These are phyloP conservation scores for Ametastegia equiseti DNA, from an alignment of 2,888 invertebrate species.

Conservation along the genomic window DNA sequence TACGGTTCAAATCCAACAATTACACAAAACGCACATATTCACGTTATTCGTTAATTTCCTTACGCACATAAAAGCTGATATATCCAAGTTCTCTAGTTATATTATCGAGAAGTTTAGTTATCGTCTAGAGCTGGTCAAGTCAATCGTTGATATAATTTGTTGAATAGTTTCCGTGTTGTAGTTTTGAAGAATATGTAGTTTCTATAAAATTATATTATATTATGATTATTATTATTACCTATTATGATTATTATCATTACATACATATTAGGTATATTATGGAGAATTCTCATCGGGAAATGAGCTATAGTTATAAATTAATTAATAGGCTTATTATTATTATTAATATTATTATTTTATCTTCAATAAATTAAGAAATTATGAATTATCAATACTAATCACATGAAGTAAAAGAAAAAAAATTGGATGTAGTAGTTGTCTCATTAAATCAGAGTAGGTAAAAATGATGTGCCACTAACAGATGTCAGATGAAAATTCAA, in stretches of 20 bases:
- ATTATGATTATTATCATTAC: background rate
- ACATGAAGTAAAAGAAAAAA: too few species aligned
- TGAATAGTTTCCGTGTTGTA: background rate
- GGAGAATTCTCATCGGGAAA: too few species aligned
- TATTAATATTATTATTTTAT: too few species aligned
- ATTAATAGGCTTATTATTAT: too few species aligned
- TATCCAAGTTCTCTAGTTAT: background rate
- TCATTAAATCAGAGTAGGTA: too few species aligned
- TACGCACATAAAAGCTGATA: too few species aligned
- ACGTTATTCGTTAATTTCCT: background rate
- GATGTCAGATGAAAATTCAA: background rate
- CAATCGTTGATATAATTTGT: slow-evolving; percentile 17
- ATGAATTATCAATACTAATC: too few species aligned
- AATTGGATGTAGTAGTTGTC: too few species aligned
- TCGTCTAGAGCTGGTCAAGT: slow-evolving; percentile 11
- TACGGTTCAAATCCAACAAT: background rate
- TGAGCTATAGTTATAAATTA: too few species aligned
- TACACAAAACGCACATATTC: background rate
- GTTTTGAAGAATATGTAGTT: background rate
- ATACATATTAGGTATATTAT: too few species aligned
- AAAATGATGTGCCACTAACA: slow-evolving; percentile 2
- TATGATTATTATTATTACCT: background rate
- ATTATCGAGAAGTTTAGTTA: background rate
- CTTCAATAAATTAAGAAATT: too few species aligned
- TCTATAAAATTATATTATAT: background rate